Percentiles rank a stretch among this genome's conserved stretches.
These are phyloP conservation scores for Gymnoscopelus microlampas DNA, from an alignment of 2,797 vertebrate genomes.

Conservation along the genomic window DNA sequence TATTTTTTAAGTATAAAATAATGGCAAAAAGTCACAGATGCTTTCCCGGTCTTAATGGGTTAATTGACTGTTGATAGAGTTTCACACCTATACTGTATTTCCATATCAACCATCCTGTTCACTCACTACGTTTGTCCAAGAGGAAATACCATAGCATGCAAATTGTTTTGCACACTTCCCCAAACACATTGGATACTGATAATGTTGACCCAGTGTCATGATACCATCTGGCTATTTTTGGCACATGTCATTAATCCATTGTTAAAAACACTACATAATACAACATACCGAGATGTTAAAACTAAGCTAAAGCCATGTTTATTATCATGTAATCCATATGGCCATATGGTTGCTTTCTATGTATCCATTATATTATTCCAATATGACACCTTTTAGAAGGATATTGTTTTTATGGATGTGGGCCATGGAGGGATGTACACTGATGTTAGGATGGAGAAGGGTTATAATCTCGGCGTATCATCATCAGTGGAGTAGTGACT, in stretches of 20 bases:
- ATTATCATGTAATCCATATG: conserved; percentile 37
- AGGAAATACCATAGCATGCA: no score
- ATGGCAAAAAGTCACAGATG: no score
- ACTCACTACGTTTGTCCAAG: no score
- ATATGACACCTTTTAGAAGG: conserved; percentile 30
- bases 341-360: conserved; percentile 37
- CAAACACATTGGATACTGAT: conserved; percentile 1
- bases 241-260: not conserved
- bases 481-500: conserved; percentile 31
- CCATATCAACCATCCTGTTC: no score
- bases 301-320: conserved; percentile 40
- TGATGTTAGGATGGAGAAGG: conserved; percentile 42
- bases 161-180: no score
- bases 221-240: conserved; percentile 12
- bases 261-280: not conserved
- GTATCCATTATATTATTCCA: conserved; percentile 24
- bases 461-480: conserved; percentile 45
- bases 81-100: no score
- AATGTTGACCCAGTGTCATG: conserved; percentile 7
- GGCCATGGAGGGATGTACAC: conserved; percentile 9
- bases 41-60: no score
- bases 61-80: no score
- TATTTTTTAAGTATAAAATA: no score
- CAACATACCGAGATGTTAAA: conserved; percentile 9
- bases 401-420: conserved; percentile 37